phyloP scores from a whole-genome alignment of 1,140 invertebrate genomes.

The Listronotus oregonensis region DNA sequence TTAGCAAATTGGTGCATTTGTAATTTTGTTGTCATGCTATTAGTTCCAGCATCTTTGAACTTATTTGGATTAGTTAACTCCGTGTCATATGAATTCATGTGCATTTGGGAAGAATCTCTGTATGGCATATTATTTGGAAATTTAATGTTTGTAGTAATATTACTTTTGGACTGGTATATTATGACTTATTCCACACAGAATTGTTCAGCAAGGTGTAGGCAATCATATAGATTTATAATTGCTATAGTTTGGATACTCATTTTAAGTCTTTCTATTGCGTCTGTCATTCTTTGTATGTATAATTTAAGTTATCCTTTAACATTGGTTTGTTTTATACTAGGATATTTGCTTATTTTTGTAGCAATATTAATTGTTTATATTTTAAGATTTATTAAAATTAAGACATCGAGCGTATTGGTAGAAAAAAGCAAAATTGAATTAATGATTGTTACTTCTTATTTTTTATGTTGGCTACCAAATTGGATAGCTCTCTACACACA shows the following conservation, averaged over 20 bases:
- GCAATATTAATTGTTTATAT: conserved; percentile 24
- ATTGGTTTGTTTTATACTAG: conserved; percentile 4
- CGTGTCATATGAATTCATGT: conserved; percentile 12
- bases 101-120: conserved; percentile 28
- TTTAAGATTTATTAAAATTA: conserved; percentile 31
- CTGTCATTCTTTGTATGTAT: conserved; percentile 12
- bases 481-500: conserved; percentile 20
- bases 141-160: conserved; percentile 36
- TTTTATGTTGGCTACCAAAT: conserved; percentile 41
- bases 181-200: conserved; percentile 13
- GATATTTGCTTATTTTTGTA: conserved; percentile 22
- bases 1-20: conserved; percentile 41
- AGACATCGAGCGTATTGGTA: conserved; percentile 7
- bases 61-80: conserved; percentile 29
- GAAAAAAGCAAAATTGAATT: conserved; percentile 33
- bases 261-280: conserved; percentile 9
- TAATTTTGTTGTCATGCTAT: conserved; percentile 30
- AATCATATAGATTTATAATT: conserved; percentile 12
- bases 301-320: conserved; percentile 21
- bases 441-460: conserved; percentile 30
- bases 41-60: conserved; percentile 24
- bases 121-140: conserved; percentile 33
- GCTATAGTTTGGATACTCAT: conserved; percentile 32
- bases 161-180: conserved; percentile 40
- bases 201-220: conserved; percentile 16